These are phyloP conservation scores for Eurytoma adleriae DNA, from an alignment of 2,888 invertebrate genomes.

Conservation along the genomic window DNA sequence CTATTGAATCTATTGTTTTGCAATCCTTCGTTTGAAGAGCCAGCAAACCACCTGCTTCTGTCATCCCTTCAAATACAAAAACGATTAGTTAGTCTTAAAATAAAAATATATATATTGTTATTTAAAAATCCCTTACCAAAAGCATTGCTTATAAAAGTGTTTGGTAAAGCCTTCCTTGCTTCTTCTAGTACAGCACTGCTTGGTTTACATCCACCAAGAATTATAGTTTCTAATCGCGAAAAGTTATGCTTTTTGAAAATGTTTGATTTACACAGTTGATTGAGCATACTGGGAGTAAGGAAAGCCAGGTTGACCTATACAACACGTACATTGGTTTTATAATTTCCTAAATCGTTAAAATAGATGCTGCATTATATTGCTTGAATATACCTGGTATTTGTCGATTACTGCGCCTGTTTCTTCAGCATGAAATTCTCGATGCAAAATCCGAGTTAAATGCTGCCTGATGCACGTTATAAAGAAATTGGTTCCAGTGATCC, in stretches of 20 bases:
- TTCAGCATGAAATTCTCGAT: not conserved
- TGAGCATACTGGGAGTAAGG: not conserved
- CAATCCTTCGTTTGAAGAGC: not conserved
- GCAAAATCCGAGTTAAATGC: not conserved
- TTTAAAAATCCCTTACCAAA: no score
- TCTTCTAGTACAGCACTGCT: not conserved
- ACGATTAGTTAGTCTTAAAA: no score
- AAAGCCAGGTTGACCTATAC: not conserved
- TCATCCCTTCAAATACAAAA: slow-evolving; percentile 5
- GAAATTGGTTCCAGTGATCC: slow-evolving; percentile 12
- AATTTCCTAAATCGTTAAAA: no score
- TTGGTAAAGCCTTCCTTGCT: not conserved
- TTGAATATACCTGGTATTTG: slow-evolving; percentile 20
- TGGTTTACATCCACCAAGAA: not conserved
- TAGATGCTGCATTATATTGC: no score
- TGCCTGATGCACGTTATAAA: not conserved
- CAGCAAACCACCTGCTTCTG: not conserved
- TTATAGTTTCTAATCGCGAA: not conserved
- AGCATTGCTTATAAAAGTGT: slow-evolving; percentile 52
- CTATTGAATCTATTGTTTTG: slow-evolving; percentile 62
- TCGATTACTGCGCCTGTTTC: not conserved
- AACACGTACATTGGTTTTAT: no score
- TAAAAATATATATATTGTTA: no score
- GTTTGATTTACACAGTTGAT: not conserved
- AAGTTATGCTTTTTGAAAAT: not conserved